These are phyloP conservation scores for Fistularia commersonii DNA, from an alignment of 2,797 vertebrate genomes.

Conservation along the genomic window DNA sequence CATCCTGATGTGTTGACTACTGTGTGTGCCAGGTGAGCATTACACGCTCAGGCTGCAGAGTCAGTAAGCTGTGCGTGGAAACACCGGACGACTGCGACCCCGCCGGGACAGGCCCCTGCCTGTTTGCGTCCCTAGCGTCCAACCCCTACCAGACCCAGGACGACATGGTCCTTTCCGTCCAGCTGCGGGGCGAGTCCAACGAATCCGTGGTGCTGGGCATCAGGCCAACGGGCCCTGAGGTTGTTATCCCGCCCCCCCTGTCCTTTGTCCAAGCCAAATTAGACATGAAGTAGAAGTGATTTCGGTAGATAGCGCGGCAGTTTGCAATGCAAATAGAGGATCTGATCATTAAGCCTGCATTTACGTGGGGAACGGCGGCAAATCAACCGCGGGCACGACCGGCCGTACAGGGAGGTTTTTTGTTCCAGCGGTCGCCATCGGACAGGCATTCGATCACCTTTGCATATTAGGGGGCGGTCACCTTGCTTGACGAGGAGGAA, in stretches of 20 bases:
- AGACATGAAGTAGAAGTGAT: no score
- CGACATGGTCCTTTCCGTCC: not conserved
- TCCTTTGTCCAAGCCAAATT: no score
- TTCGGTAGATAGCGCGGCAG: no score
- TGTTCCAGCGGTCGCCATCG: no score
- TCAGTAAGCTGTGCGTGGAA: slow-evolving; percentile 24
- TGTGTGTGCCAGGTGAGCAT: slow-evolving; percentile 35
- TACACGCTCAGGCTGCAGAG: slow-evolving; percentile 14
- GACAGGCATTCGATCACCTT: no score
- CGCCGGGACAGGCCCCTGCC: not conserved
- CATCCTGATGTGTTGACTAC: not conserved
- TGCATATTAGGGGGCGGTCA: no score
- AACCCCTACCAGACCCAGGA: accelerated
- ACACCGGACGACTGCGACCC: slow-evolving; percentile 20
- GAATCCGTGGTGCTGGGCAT: slow-evolving; percentile 50
- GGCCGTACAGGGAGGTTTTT: no score
- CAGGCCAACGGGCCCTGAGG: accelerated
- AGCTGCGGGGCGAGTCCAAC: slow-evolving; percentile 5
- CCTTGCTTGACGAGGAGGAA: no score
- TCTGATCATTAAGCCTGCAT: no score
- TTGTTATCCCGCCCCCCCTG: slow-evolving; percentile 11
- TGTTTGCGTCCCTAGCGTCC: slow-evolving; percentile 21
- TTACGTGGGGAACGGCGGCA: no score
- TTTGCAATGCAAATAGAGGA: no score
- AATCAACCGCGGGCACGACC: no score